Evolutionary conservation across 2,797 vertebrate species (phyloP).

Genomic region (Macroramphosus scolopax): DNA sequence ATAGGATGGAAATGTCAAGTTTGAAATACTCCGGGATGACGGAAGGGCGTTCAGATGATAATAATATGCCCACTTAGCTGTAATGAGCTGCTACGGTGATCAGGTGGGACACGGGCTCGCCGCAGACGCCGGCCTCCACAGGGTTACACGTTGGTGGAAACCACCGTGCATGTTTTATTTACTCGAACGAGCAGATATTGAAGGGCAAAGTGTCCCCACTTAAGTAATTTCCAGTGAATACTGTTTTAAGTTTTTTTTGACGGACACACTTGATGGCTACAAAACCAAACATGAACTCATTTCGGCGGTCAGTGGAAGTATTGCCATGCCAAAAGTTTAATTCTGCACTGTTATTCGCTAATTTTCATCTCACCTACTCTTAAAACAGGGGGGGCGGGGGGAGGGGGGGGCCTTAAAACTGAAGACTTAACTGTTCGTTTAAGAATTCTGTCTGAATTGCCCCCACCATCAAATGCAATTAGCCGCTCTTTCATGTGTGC

Average conservation of each 20-base stretch:
- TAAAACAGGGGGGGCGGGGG: conserved; percentile 70
- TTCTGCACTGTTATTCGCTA: no score
- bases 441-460: conserved; percentile 96
- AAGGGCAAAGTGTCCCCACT: neutral
- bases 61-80: conserved; percentile 90
- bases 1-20: conserved; percentile 97
- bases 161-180: no score
- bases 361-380: conserved; percentile 27
- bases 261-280: neutral
- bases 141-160: no score
- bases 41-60: conserved; percentile 88
- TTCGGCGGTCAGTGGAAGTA: no score
- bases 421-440: conserved; percentile 89
- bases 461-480: conserved; percentile 99
- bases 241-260: neutral
- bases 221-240: neutral
- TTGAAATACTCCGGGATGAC: conserved; percentile 86
- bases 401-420: conserved; percentile 88
- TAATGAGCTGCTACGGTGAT: conserved; percentile 80
- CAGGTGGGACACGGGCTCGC: conserved; percentile 17
- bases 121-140: no score
- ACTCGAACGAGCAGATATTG: no score
- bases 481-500: conserved; percentile 98
- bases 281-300: conserved; percentile 29
- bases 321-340: no score